Percentiles rank a stretch among this genome's conserved stretches.
Evolutionary conservation across 1,140 invertebrate species (phyloP).

Genomic region (Drosophila punjabiensis): DNA sequence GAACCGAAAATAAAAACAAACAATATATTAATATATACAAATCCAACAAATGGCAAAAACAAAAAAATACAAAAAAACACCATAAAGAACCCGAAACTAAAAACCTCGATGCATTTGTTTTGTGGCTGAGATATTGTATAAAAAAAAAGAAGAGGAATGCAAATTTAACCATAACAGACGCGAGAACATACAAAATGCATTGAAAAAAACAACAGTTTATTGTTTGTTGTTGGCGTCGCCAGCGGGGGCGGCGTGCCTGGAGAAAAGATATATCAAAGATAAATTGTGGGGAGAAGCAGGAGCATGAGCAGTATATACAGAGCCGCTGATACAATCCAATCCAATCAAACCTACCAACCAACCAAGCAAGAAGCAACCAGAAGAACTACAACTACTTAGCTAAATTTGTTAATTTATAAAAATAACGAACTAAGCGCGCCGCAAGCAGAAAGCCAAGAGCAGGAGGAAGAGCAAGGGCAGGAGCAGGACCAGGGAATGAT

Average conservation of each 20-base stretch:
- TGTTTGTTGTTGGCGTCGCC: slow-evolving; percentile 49
- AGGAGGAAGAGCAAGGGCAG: neutral
- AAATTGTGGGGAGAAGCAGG: slow-evolving; percentile 17
- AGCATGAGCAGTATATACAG: slow-evolving; percentile 37
- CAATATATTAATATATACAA: slow-evolving; percentile 63
- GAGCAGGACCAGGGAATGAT: slow-evolving; percentile 60
- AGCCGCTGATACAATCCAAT: slow-evolving; percentile 63
- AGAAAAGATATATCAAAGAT: slow-evolving; percentile 50
- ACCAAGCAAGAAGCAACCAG: slow-evolving; percentile 58
- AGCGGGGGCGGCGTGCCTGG: slow-evolving; percentile 27
- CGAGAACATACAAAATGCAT: slow-evolving; percentile 47
- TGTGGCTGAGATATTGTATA: slow-evolving; percentile 49
- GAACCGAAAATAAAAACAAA: slow-evolving; percentile 52
- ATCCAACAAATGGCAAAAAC: slow-evolving; percentile 52
- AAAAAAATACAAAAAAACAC: slow-evolving; percentile 23
- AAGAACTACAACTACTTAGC: slow-evolving; percentile 82
- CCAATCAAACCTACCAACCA: slow-evolving; percentile 68
- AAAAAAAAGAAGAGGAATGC: slow-evolving; percentile 10
- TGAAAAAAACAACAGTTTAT: slow-evolving; percentile 45
- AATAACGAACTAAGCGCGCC: slow-evolving; percentile 78
- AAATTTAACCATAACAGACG: slow-evolving; percentile 44
- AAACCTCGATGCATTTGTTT: slow-evolving; percentile 69
- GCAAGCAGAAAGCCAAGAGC: slow-evolving; percentile 50
- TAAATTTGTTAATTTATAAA: slow-evolving; percentile 84
- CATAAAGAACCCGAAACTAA: slow-evolving; percentile 44